Conservation (phyloP, 2,888 invertebrate species). For the Hedychridium roseum region DNA sequence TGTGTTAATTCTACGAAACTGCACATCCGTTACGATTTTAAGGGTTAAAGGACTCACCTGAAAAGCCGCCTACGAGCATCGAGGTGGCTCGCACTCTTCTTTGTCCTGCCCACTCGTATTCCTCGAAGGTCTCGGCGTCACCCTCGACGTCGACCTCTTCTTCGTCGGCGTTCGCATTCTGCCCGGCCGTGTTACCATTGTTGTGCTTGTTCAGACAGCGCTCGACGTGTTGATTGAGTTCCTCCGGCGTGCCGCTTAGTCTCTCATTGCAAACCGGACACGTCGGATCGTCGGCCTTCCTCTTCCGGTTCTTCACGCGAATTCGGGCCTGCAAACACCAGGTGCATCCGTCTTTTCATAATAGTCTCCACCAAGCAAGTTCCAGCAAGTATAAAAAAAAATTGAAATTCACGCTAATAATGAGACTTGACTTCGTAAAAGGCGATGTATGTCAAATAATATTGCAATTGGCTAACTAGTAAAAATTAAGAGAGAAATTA, state of each 20-base stretch:
- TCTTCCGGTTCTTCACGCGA: slow-evolving; percentile 72
- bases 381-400: too few relatives aligned
- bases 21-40: too few relatives aligned
- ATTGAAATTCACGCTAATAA: too few relatives aligned
- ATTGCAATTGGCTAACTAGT: too few relatives aligned
- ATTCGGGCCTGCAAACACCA: slow-evolving; percentile 57
- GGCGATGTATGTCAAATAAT: too few relatives aligned
- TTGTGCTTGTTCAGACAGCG: slow-evolving; percentile 70
- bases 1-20: too few relatives aligned
- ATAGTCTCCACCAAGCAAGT: too few relatives aligned
- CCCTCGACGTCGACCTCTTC: slow-evolving; percentile 86
- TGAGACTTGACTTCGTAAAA: too few relatives aligned
- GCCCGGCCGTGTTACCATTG: slow-evolving; percentile 77
- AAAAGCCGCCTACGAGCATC: slow-evolving; percentile 73
- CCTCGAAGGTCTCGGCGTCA: slow-evolving; percentile 72
- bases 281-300: slow-evolving; percentile 71
- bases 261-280: slow-evolving; percentile 86
- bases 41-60: too few relatives aligned
- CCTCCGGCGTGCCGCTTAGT: slow-evolving; percentile 69
- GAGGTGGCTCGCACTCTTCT: slow-evolving; percentile 79
- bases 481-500: too few relatives aligned
- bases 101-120: slow-evolving; percentile 93
- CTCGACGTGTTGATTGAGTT: slow-evolving; percentile 78
- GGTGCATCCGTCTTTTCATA: slow-evolving; percentile 3
- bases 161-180: slow-evolving; percentile 70